Percentiles rank a stretch among this genome's conserved stretches.
phyloP scores from a whole-genome alignment of 2,797 vertebrate genomes.

The Dendrocincla fuliginosa region DNA sequence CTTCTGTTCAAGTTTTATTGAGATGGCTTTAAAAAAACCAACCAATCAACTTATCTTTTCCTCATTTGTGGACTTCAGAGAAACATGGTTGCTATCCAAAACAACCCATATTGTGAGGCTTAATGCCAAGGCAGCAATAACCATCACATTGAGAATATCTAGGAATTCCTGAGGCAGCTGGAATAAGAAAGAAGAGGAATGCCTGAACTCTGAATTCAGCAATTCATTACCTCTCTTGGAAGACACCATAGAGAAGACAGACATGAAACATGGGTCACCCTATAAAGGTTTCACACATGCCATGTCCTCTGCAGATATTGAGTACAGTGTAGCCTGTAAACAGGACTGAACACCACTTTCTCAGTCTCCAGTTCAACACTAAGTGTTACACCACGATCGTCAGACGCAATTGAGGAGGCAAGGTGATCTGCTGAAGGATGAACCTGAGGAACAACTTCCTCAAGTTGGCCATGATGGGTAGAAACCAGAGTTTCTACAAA shows the following conservation, averaged over 20 bases:
- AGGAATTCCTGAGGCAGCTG: not conserved
- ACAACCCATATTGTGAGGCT: not conserved
- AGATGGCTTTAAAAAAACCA: not conserved
- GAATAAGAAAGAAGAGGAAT: not conserved
- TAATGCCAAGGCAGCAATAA: not conserved
- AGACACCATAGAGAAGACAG: not conserved
- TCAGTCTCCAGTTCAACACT: not conserved
- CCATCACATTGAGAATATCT: not conserved
- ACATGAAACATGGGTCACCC: not conserved
- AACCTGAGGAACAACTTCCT: not conserved
- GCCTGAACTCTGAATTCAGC: not conserved
- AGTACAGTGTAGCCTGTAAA: not conserved
- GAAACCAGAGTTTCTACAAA: not conserved
- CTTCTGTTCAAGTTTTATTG: slow-evolving; percentile 1
- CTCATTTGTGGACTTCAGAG: not conserved
- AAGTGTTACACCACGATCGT: not conserved
- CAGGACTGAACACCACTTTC: not conserved
- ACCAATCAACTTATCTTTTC: not conserved
- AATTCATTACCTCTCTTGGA: not conserved
- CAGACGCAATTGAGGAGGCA: not conserved
- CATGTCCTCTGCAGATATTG: not conserved
- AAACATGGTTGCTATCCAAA: not conserved
- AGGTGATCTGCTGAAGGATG: not conserved
- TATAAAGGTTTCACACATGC: not conserved
- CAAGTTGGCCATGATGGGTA: not conserved